Conservation (phyloP, 64 coral and sea anemone genomes). For the Stylophora pistillata region DNA sequence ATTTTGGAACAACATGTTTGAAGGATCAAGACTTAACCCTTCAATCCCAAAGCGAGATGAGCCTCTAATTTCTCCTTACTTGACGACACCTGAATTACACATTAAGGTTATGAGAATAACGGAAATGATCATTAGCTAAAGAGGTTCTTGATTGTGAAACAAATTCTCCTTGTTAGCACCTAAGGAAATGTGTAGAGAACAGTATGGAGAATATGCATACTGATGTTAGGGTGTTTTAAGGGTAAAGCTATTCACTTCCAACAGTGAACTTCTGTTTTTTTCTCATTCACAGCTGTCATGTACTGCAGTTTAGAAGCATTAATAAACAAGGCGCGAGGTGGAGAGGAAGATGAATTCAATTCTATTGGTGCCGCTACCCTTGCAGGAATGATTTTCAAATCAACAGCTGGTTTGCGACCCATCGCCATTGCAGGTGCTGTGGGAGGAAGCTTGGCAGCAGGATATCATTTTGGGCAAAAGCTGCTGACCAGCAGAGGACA, state of each 20-base stretch:
- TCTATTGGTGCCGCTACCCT: conserved; percentile 85
- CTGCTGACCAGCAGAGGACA: conserved; percentile 84
- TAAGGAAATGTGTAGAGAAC: too few species aligned
- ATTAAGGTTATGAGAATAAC: too few species aligned
- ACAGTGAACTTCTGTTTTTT: not conserved
- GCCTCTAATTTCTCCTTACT: too few species aligned
- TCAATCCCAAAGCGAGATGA: too few species aligned
- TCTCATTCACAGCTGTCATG: conserved; percentile 77
- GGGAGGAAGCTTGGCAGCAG: conserved; percentile 77
- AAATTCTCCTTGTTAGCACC: too few species aligned
- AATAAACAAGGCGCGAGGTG: conserved; percentile 85
- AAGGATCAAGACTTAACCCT: not conserved
- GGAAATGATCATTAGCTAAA: too few species aligned
- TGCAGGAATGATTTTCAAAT: conserved; percentile 95
- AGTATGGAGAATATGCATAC: too few species aligned
- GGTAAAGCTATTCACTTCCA: too few species aligned
- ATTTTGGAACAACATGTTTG: too few species aligned
- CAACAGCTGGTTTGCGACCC: conserved; percentile 89
- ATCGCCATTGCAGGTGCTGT: conserved; percentile 91
- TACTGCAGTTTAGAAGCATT: conserved; percentile 93
- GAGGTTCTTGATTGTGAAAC: too few species aligned
- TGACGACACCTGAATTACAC: too few species aligned
- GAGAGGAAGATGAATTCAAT: conserved; percentile 88
- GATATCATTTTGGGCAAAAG: conserved; percentile 95
- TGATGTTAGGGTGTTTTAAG: too few species aligned